Evolutionary conservation across 2,888 invertebrate species (phyloP).

Genomic region (Resseliella maxima): DNA sequence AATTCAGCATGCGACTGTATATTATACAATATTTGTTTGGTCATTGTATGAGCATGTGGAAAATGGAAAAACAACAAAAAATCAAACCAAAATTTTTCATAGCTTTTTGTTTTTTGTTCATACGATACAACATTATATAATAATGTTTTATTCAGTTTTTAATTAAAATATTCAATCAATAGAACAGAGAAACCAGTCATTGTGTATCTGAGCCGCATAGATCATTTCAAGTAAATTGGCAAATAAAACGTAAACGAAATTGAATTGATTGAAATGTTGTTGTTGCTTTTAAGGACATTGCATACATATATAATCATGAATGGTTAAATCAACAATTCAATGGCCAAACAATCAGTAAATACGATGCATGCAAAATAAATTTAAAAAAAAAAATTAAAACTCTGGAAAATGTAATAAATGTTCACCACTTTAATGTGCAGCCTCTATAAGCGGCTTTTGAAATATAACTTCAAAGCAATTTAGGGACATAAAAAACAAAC

Average conservation of each 20-base stretch:
- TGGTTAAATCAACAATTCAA: neutral
- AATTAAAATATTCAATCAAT: slow-evolving; percentile 16
- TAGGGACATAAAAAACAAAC: neutral
- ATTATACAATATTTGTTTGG: slow-evolving; percentile 35
- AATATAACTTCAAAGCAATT: neutral
- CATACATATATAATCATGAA: neutral
- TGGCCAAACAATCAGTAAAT: neutral
- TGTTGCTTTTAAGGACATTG: neutral
- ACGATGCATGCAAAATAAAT: neutral
- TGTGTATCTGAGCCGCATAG: neutral
- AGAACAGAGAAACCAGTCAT: neutral
- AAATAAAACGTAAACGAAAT: neutral
- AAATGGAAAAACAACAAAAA: neutral
- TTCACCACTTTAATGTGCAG: no score
- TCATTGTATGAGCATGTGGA: slow-evolving; percentile 16
- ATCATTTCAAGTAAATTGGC: neutral
- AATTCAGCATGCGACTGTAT: slow-evolving; percentile 17
- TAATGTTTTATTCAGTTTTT: slow-evolving; percentile 50
- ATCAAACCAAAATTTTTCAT: neutral
- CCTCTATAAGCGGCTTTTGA: no score
- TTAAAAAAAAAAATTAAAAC: neutral
- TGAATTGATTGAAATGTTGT: neutral
- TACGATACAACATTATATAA: slow-evolving; percentile 18
- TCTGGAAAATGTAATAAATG: no score
- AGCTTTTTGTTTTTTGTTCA: neutral